Percentiles rank a stretch among this genome's conserved stretches.
Conservation (phyloP, 92 coral and sea anemone genomes). For the Palythoa caribaeorum region DNA sequence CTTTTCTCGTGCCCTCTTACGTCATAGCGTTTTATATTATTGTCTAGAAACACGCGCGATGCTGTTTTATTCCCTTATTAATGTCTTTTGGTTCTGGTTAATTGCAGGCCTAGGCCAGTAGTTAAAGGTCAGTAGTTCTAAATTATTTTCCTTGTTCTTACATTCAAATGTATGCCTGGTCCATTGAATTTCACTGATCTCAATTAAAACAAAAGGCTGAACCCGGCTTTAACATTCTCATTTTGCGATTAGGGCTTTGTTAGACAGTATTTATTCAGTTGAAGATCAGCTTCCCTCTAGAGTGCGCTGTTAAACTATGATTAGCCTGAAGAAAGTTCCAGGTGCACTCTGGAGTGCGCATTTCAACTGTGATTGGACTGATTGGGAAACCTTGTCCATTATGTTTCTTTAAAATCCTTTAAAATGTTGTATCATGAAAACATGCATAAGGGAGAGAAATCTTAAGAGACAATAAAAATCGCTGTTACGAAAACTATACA, state of each 20-base stretch:
- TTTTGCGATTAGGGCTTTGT: too few species aligned
- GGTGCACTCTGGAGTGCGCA: not conserved
- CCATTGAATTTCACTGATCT: not conserved
- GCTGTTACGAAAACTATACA: too few species aligned
- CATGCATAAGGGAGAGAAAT: too few species aligned
- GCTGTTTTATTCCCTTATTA: too few species aligned
- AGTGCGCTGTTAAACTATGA: too few species aligned
- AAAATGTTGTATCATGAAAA: not conserved
- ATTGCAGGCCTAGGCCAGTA: too few species aligned
- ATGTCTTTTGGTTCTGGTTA: not conserved
- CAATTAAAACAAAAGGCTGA: not conserved
- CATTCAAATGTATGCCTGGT: not conserved
- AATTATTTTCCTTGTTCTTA: too few species aligned
- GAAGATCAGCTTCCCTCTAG: not conserved
- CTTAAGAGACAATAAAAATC: too few species aligned
- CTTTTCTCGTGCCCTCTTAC: too few species aligned
- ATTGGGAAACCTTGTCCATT: not conserved
- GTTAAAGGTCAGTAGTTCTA: too few species aligned
- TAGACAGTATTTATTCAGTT: not conserved
- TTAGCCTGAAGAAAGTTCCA: not conserved
- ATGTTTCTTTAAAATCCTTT: not conserved
- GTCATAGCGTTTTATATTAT: too few species aligned
- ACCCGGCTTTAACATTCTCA: not conserved
- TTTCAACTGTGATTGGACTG: not conserved
- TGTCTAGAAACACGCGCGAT: too few species aligned